Evolutionary conservation across 1,140 invertebrate species (phyloP), one percentile per base, ranked within the genome.

Genomic region (Calliphora vicina): DNA sequence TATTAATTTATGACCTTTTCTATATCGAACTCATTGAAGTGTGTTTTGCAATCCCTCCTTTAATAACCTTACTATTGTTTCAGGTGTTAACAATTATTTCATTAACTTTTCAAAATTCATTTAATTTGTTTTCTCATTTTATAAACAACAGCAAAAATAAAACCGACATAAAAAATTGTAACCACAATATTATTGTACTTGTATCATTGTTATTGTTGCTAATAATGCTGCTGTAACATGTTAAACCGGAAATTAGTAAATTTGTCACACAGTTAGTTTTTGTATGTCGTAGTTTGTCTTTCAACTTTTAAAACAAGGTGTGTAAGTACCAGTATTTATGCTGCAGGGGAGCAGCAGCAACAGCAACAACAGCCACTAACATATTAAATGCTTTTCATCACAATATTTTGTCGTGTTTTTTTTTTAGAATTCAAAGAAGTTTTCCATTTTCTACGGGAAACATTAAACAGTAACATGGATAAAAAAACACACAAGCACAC

Each of bases 231-330:
- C 50, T 67, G n/a, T 67, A 43, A 45, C 35, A 45, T 78, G 74
- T 78, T 78, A 78, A 78, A 43, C 20, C 74, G 74, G 74, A 78
- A 43, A 78, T 78, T 78, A 78, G 42, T 43, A 78, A 78, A 78
- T 78, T 78, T 78, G 74, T 78, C 74, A 78, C 74, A 78, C 35
- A 25, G 20, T 42, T 57, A 57, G 73, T 78, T 78, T 78, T 78
- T 20, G n/a, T n/a, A 23, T 76, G 15, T 76, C n/a, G 25, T 12
- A 43, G 17, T 78, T 43, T n/a, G 42, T 43, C 35, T 78, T 74
- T 23, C 27, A 76, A 12, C 17, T 67, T 67, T 6, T 25, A 57
- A 57, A n/a, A 57, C 50, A 57, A 57, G 15, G 35, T 35, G 35
- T 57, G n/a, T 57, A 57, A 57, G 6, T 17, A 15, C 12, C 4